Percentiles rank a stretch among this genome's conserved stretches.
Conservation (phyloP, 2,888 invertebrate genomes). For the Melitaea athalia region DNA sequence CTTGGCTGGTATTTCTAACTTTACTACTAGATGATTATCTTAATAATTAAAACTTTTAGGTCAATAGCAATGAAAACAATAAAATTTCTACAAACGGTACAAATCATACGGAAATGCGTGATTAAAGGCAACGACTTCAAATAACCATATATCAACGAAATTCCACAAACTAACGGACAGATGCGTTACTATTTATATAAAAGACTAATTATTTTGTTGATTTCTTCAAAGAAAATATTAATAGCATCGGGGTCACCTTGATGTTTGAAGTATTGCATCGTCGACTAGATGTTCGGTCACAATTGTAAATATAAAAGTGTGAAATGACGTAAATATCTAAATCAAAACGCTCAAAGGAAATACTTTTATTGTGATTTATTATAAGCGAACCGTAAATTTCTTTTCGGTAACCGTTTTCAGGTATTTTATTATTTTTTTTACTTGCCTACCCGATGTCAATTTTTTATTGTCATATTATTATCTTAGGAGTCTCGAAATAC, state of each 20-base stretch:
- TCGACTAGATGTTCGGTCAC: slow-evolving; percentile 17
- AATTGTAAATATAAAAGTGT: slow-evolving; percentile 19
- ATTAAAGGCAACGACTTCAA: neutral
- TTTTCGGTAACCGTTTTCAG: too few relatives aligned
- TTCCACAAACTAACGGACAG: neutral
- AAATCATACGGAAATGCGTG: neutral
- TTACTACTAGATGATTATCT: too few relatives aligned
- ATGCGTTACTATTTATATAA: slow-evolving; percentile 12
- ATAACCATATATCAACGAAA: slow-evolving; percentile 4
- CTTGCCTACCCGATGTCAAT: too few relatives aligned
- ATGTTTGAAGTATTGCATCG: slow-evolving; percentile 19
- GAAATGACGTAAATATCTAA: slow-evolving; percentile 16
- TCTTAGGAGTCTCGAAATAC: too few relatives aligned
- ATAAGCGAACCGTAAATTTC: neutral
- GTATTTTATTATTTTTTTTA: too few relatives aligned
- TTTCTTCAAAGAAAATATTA: slow-evolving; percentile 29
- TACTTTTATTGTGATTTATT: neutral
- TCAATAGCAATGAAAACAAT: too few relatives aligned
- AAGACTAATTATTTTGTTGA: slow-evolving; percentile 22
- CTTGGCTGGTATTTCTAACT: too few relatives aligned
- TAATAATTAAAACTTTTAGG: too few relatives aligned
- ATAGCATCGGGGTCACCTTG: slow-evolving; percentile 31
- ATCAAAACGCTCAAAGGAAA: neutral
- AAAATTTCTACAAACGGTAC: neutral
- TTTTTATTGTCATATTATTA: too few relatives aligned